Evolutionary conservation across 2,888 invertebrate species (phyloP).

Genomic region (Dilophus febrilis): DNA sequence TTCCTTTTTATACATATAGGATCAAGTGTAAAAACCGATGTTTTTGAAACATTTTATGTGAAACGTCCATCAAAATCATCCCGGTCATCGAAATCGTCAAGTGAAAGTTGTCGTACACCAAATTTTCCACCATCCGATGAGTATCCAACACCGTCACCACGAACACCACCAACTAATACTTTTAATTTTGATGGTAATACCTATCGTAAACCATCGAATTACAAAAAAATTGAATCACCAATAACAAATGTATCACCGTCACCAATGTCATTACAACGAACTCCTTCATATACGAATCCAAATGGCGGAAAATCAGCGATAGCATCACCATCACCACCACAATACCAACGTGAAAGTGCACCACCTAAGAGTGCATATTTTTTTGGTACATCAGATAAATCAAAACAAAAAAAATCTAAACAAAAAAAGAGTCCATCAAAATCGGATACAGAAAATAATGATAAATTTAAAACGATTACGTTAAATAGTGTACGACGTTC

Average conservation of each 20-base stretch:
- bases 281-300: too few relatives aligned
- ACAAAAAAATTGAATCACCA: background rate
- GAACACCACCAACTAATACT: background rate
- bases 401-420: background rate
- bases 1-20: background rate
- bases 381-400: background rate
- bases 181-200: background rate
- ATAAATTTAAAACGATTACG: slow-evolving; percentile 27
- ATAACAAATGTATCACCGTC: too few relatives aligned
- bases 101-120: background rate
- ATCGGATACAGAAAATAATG: slow-evolving; percentile 7
- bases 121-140: background rate
- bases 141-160: background rate
- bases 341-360: too few relatives aligned
- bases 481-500: slow-evolving; percentile 27
- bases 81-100: slow-evolving; percentile 3
- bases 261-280: too few relatives aligned
- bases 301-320: too few relatives aligned
- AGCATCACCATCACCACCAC: too few relatives aligned
- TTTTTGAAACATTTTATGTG: slow-evolving; percentile 3
- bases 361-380: background rate
- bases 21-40: background rate
- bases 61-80: slow-evolving; percentile 3
- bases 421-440: background rate
- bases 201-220: background rate